phyloP scores from a whole-genome alignment of 2,797 vertebrate species.

The Monodelphis domestica region DNA sequence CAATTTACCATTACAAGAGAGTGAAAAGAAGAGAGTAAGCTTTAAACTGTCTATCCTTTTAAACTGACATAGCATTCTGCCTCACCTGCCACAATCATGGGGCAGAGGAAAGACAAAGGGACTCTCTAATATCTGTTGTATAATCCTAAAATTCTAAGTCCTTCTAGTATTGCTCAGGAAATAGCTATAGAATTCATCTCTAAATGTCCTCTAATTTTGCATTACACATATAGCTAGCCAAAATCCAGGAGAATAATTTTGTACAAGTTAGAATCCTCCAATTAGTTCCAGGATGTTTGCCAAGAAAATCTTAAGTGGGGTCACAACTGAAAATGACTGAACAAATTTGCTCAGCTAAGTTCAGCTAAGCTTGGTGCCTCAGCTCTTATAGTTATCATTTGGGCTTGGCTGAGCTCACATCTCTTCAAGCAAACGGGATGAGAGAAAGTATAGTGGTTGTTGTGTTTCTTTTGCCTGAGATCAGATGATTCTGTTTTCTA shows the following conservation, averaged over 20 bases:
- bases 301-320: too few relatives aligned
- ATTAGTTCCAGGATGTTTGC: not conserved
- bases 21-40: not conserved
- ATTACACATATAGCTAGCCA: not conserved
- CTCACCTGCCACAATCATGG: not conserved
- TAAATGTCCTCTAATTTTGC: not conserved
- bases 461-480: not conserved
- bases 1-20: not conserved
- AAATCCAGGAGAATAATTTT: too few relatives aligned
- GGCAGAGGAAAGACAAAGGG: not conserved
- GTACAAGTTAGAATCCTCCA: not conserved
- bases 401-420: not conserved
- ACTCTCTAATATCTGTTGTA: not conserved
- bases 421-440: not conserved
- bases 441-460: not conserved
- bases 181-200: not conserved
- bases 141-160: not conserved
- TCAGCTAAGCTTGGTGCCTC: not conserved
- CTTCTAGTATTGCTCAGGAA: not conserved
- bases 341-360: not conserved
- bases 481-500: not conserved
- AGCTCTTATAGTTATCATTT: not conserved
- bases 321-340: too few relatives aligned
- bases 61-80: not conserved
- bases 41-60: not conserved